phyloP scores from a whole-genome alignment of 2,797 vertebrate genomes.

The Champsocephalus gunnari region DNA sequence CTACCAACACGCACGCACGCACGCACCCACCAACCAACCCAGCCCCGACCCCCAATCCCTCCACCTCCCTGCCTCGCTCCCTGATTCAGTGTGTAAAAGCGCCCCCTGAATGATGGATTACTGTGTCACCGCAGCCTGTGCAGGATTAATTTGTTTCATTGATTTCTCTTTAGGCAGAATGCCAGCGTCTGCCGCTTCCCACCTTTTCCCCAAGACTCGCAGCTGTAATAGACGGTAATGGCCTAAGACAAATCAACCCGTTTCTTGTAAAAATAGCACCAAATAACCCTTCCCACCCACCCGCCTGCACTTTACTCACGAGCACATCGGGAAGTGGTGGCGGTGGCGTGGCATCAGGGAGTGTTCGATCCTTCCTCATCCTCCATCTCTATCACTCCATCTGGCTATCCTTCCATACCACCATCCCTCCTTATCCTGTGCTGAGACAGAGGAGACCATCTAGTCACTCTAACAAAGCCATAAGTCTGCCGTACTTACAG shows the following conservation, averaged over 20 bases:
- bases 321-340: slow-evolving; percentile 53
- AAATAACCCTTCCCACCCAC: slow-evolving; percentile 84
- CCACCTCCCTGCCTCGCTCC: slow-evolving; percentile 86
- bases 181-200: slow-evolving; percentile 99
- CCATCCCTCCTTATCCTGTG: slow-evolving; percentile 61
- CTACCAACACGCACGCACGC: slow-evolving; percentile 60
- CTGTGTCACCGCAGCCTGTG: slow-evolving; percentile 98
- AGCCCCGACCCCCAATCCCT: slow-evolving; percentile 73
- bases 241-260: slow-evolving; percentile 98
- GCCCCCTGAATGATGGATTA: slow-evolving; percentile 99
- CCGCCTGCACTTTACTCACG: slow-evolving; percentile 73
- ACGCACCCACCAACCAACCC: slow-evolving; percentile 42
- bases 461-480: slow-evolving; percentile 79
- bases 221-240: slow-evolving; percentile 99
- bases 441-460: slow-evolving; percentile 78
- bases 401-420: slow-evolving; percentile 63
- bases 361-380: slow-evolving; percentile 68
- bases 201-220: slow-evolving; percentile 95
- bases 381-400: slow-evolving; percentile 71
- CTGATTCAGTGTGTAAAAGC: slow-evolving; percentile 99
- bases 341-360: slow-evolving; percentile 38
- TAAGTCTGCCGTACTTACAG: slow-evolving; percentile 85
- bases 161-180: slow-evolving; percentile 99
- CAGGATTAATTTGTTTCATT: slow-evolving; percentile 99
- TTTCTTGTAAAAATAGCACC: slow-evolving; percentile 96